phyloP scores from a whole-genome alignment of 2,888 invertebrate species.

The Papilio demoleus region DNA sequence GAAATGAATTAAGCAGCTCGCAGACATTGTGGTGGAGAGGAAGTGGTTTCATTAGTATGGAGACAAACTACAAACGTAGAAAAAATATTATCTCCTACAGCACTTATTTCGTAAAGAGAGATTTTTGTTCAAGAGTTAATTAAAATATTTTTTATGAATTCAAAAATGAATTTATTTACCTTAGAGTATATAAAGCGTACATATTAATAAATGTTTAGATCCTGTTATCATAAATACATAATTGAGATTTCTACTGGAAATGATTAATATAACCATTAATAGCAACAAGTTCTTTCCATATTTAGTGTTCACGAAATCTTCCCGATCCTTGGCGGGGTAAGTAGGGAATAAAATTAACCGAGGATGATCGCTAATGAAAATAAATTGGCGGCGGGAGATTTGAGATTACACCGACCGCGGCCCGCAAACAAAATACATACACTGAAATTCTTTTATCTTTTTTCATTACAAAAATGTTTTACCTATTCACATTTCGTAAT shows the following conservation, averaged over 20 bases:
- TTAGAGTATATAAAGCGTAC: too few relatives aligned
- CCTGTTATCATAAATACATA: too few relatives aligned
- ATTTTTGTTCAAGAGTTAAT: too few relatives aligned
- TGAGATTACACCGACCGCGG: constrained; percentile 80
- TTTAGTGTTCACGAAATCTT: constrained; percentile 55
- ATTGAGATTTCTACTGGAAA: too few relatives aligned
- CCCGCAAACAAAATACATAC: constrained; percentile 49
- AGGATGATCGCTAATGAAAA: constrained; percentile 87
- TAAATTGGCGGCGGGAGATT: constrained; percentile 84
- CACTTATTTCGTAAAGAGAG: too few relatives aligned
- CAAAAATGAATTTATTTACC: too few relatives aligned
- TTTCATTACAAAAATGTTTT: not conserved
- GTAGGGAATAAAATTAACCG: constrained; percentile 86
- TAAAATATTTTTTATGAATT: too few relatives aligned
- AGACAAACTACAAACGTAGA: constrained; percentile 28
- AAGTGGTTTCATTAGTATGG: constrained; percentile 45
- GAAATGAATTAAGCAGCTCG: constrained; percentile 82
- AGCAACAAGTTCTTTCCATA: constrained; percentile 60
- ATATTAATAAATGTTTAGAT: too few relatives aligned
- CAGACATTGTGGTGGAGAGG: constrained; percentile 66
- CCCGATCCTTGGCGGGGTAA: constrained; percentile 77
- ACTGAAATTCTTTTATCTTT: constrained; percentile 42
- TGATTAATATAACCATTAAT: not conserved
- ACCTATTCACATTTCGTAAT: not conserved
- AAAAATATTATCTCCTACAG: too few relatives aligned